Percentiles rank a stretch among this genome's conserved stretches.
Conservation (phyloP, 2,113 vertebrate species). For the Solenodon paradoxus region DNA sequence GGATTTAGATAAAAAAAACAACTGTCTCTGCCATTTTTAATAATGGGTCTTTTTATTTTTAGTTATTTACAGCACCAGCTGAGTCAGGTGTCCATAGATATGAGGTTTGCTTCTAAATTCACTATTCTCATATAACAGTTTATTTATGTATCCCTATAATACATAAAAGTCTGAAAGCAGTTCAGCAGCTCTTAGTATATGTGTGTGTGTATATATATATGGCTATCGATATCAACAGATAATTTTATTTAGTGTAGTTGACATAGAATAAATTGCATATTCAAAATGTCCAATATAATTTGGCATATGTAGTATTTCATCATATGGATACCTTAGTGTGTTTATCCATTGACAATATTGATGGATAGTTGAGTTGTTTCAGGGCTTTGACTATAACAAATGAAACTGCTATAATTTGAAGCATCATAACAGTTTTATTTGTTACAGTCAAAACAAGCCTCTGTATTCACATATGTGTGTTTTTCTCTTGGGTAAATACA, state of each 20-base stretch:
- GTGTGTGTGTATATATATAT: too few relatives aligned
- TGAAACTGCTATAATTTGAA: background rate
- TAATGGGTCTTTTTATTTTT: background rate
- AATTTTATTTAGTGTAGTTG: background rate
- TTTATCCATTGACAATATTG: background rate
- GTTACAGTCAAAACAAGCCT: too few relatives aligned
- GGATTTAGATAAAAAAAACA: background rate
- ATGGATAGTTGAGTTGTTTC: background rate
- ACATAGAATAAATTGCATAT: background rate
- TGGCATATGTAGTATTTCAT: background rate
- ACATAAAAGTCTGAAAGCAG: too few relatives aligned
- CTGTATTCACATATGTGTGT: background rate
- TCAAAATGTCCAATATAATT: background rate
- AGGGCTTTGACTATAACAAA: background rate
- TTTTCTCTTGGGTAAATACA: background rate
- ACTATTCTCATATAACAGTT: background rate
- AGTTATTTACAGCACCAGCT: background rate
- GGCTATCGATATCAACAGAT: too few relatives aligned
- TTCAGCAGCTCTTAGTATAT: too few relatives aligned
- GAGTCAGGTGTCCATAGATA: background rate
- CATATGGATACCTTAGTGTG: background rate
- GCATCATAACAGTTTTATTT: too few relatives aligned
- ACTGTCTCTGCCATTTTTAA: background rate
- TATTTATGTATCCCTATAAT: background rate
- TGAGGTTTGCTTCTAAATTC: background rate